Base-by-base conservation (phyloP, 2,797 vertebrate species). In the Pelochelys cantorii region DNA sequence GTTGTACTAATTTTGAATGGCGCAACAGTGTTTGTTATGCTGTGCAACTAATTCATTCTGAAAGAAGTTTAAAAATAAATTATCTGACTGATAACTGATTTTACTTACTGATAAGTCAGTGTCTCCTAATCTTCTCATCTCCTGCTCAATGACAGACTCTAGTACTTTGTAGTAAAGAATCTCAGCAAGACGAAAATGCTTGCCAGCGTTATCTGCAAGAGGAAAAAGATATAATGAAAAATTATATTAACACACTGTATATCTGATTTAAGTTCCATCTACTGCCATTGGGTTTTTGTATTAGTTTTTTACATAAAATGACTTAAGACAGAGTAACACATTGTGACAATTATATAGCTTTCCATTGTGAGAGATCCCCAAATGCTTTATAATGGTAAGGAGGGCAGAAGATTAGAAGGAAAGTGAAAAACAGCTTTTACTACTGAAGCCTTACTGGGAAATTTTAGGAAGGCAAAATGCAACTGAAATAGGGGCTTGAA, bases 111-210 rank as follows among this genome's bases (percentile, higher is more conserved):
- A 99, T 93, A 99, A 98, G 94, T 99, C 99, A 2, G 95, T 94
- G 5, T 99, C 98, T 93, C 99, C 99, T 90, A 99, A 97, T 27
- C 99, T 98, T 97, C 96, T 99, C 97, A 98, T 99, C 96, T 99
- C 99, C 85, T 99, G 98, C 91, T 99, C 98, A 78, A 99, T 97
- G 95, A 99, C 96, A 56, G 98, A 98, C 97, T 99, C 99, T 96
- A 99, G 95, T 54, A 99, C 99, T 97, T 99, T 98, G 97, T 99
- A 99, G 97, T 99, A 99, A 4, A 99, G 98, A 65, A 98, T 98
- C 96, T 99, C 99, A 5, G 99, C 98, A 95, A 98, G 98, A 90
- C 98, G 97, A 92, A 99, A 99, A 91, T 99, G 98, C 97, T 98
- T 99, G 92, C 98, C 98, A 34, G 98, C 98, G 96, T 98, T 97